phyloP scores from a whole-genome alignment of 2,113 vertebrate genomes.

The Myiagra hebetior region DNA sequence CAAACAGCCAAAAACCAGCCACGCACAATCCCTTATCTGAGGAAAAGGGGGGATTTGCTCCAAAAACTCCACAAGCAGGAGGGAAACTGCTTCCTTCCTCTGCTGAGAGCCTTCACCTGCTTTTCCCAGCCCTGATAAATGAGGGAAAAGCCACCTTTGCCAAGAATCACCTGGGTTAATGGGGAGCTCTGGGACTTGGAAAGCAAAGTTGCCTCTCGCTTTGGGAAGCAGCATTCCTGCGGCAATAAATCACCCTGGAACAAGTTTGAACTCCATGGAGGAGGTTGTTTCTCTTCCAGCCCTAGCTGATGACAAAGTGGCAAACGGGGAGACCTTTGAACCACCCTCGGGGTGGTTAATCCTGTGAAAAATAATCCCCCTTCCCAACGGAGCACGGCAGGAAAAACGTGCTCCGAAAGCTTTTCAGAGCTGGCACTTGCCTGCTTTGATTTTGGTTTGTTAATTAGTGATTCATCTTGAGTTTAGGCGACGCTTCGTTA shows the following conservation, averaged over 20 bases:
- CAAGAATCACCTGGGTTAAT: conserved; percentile 10
- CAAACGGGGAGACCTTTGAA: background rate
- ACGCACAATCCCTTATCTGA: fast-evolving
- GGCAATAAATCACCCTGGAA: conserved; percentile 54
- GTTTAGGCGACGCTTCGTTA: background rate
- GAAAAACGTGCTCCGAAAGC: background rate
- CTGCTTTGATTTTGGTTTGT: background rate
- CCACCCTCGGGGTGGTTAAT: background rate
- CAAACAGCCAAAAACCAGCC: background rate
- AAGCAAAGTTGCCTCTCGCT: background rate
- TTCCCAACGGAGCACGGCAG: background rate
- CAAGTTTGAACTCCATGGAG: background rate
- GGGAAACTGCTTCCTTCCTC: background rate
- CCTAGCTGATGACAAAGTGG: background rate
- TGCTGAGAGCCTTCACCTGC: background rate
- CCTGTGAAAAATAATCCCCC: background rate
- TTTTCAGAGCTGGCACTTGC: background rate
- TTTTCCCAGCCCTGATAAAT: conserved; percentile 3
- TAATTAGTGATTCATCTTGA: background rate
- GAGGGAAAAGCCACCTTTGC: conserved; percentile 23
- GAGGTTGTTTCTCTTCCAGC: background rate
- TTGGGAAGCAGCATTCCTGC: background rate
- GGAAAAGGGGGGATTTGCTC: background rate
- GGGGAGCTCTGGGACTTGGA: background rate
- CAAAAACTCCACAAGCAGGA: fast-evolving